These are phyloP conservation scores for Clistopyga incitator DNA, from an alignment of 2,888 invertebrate species.

Conservation along the genomic window DNA sequence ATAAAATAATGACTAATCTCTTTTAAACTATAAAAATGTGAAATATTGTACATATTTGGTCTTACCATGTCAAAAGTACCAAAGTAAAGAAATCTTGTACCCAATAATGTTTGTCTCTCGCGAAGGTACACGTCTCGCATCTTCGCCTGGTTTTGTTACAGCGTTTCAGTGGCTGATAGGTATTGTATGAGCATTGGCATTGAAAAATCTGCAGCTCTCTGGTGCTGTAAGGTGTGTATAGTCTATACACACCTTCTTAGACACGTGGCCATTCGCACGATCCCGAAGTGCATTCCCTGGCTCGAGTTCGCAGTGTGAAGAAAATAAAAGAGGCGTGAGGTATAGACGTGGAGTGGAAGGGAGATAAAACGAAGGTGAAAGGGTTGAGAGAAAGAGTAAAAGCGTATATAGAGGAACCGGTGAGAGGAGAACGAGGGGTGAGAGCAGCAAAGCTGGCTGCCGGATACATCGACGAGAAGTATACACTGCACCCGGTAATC, in stretches of 20 bases:
- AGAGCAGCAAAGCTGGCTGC: conserved; percentile 14
- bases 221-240: background rate
- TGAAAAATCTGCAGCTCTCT: conserved; percentile 70
- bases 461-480: conserved; percentile 70
- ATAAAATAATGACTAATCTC: too few species aligned
- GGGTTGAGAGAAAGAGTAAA: conserved; percentile 21
- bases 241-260: conserved; percentile 15
- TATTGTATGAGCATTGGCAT: conserved; percentile 64
- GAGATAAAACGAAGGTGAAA: conserved; percentile 18
- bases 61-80: too few species aligned
- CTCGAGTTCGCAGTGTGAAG: conserved; percentile 59
- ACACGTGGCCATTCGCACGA: conserved; percentile 79
- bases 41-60: too few species aligned
- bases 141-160: too few species aligned
- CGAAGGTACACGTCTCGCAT: too few species aligned
- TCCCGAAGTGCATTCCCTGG: conserved; percentile 71
- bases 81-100: too few species aligned
- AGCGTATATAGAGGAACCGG: conserved; percentile 37
- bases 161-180: too few species aligned
- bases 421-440: conserved; percentile 25
- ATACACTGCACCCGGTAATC: conserved; percentile 73
- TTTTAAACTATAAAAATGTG: too few species aligned
- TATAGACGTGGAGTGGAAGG: conserved; percentile 40
- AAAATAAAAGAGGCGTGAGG: conserved; percentile 49
- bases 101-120: too few species aligned